These are phyloP conservation scores for Myotis myotis DNA, from an alignment of 2,797 vertebrate species.

Conservation along the genomic window DNA sequence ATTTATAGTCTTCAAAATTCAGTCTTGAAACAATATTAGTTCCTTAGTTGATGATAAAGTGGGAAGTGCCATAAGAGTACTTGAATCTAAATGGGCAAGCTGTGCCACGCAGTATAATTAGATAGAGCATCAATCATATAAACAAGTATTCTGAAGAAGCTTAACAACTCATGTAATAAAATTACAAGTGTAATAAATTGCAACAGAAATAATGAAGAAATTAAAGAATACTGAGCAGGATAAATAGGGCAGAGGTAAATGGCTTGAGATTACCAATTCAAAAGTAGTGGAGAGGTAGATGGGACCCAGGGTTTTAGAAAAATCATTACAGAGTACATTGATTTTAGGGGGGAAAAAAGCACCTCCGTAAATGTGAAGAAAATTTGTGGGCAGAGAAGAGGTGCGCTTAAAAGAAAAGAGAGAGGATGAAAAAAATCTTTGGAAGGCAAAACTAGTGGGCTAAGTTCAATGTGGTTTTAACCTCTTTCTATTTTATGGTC, in stretches of 20 bases:
- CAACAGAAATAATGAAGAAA: neutral
- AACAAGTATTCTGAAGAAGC: neutral
- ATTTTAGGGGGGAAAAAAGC: neutral
- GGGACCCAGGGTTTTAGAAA: neutral
- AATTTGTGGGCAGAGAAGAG: neutral
- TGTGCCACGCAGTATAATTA: neutral
- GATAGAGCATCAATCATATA: neutral
- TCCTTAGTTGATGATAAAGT: neutral
- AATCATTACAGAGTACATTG: neutral
- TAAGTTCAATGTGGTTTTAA: neutral
- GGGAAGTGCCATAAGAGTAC: neutral
- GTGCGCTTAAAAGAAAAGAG: neutral
- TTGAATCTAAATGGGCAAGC: constrained; percentile 1
- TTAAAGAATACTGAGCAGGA: neutral
- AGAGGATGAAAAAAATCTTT: neutral
- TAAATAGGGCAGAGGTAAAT: neutral
- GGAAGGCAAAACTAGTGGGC: neutral
- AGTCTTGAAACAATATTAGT: neutral
- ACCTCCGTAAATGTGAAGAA: neutral
- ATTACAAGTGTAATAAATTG: constrained; percentile 17
- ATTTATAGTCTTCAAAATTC: neutral
- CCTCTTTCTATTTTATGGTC: neutral
- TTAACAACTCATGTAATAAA: neutral
- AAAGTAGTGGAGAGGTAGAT: neutral
- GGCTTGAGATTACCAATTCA: neutral